A percentile compares a stretch with the other conserved stretches of the same genome.
Evolutionary conservation across 2,797 vertebrate species (phyloP).

Genomic region (Cottoperca gobio): DNA sequence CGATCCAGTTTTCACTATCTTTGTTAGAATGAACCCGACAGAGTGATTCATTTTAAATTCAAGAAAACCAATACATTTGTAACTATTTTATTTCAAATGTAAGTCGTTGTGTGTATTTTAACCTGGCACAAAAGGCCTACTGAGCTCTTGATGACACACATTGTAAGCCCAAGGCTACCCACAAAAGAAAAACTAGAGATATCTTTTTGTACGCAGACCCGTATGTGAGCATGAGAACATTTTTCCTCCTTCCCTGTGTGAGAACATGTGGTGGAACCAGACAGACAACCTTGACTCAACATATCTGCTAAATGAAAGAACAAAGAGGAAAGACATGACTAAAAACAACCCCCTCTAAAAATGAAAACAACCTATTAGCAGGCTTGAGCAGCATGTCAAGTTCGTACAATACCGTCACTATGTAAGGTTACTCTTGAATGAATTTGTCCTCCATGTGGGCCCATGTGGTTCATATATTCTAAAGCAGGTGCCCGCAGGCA

Average conservation of each 20-base stretch:
- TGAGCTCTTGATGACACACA: slow-evolving; percentile 2
- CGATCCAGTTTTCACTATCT: neutral
- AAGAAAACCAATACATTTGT: slow-evolving; percentile 3
- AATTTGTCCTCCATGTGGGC: too few relatives aligned
- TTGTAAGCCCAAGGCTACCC: slow-evolving; percentile 11
- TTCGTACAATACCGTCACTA: neutral
- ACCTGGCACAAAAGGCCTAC: neutral
- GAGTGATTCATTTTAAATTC: slow-evolving; percentile 19
- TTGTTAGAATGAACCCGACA: neutral
- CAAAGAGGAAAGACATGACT: slow-evolving; percentile 26
- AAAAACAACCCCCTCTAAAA: neutral
- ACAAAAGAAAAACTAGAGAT: neutral
- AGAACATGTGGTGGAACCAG: slow-evolving; percentile 51
- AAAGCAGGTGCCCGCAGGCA: too few relatives aligned
- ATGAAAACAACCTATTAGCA: neutral
- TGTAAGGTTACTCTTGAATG: too few relatives aligned
- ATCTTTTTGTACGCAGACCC: slow-evolving; percentile 1
- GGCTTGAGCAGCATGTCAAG: neutral
- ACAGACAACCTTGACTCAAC: slow-evolving; percentile 49
- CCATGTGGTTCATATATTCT: too few relatives aligned
- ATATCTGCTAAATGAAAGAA: slow-evolving; percentile 19
- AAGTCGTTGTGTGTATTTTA: neutral
- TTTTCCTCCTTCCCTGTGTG: neutral
- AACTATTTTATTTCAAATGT: slow-evolving; percentile 1
- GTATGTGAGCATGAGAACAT: neutral